A percentile compares a stretch with the other conserved stretches of the same genome.
These are phyloP conservation scores for Hyperoplus immaculatus DNA, from an alignment of 2,797 vertebrate species.

Conservation along the genomic window DNA sequence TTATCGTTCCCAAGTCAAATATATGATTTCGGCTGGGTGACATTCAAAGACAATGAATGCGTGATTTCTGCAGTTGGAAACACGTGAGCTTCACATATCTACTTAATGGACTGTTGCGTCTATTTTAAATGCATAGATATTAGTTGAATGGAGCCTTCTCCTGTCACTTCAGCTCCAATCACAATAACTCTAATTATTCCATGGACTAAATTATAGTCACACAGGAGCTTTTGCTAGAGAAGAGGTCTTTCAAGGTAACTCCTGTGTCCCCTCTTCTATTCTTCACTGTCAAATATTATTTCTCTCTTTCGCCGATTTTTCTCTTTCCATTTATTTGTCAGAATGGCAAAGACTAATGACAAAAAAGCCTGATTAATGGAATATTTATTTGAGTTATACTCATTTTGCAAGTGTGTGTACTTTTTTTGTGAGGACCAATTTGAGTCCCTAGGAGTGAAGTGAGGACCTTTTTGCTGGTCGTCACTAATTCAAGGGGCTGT, in stretches of 20 bases:
- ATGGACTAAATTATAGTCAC: background rate
- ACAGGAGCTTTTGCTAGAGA: background rate
- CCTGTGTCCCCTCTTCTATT: background rate
- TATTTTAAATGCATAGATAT: background rate
- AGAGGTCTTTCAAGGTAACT: background rate
- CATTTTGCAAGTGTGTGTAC: background rate
- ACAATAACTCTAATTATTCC: background rate
- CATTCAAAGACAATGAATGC: no score
- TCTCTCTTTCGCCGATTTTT: background rate
- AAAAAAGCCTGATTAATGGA: background rate
- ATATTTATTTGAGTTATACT: background rate
- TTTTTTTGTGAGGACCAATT: no score
- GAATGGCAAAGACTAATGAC: background rate
- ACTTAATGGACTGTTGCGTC: constrained; percentile 7
- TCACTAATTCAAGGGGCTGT: no score
- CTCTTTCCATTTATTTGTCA: background rate
- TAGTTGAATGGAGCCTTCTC: constrained; percentile 14
- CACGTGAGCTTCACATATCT: background rate
- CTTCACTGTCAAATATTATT: background rate
- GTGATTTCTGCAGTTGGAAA: background rate
- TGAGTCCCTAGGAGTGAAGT: no score
- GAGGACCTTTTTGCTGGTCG: no score
- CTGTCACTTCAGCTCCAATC: background rate
- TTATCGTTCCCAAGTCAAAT: background rate
- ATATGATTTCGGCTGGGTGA: no score